phyloP scores from a whole-genome alignment of 2,797 vertebrate species.

The Tragopan temminckii region DNA sequence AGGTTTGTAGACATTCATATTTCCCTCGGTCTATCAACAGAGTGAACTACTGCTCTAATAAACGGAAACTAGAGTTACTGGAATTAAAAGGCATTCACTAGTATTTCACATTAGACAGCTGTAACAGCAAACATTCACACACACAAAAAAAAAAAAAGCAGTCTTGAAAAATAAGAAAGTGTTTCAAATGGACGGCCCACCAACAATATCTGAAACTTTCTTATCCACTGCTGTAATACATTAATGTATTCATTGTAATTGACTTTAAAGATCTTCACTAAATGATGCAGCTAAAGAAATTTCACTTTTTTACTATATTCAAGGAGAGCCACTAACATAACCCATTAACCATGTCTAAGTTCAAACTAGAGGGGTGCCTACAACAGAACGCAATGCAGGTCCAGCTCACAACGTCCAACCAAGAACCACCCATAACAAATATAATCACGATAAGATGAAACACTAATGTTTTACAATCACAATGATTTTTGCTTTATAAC shows the following conservation, averaged over 20 bases:
- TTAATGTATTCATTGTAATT: background rate
- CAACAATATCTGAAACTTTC: background rate
- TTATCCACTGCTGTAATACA: background rate
- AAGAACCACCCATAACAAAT: accelerated
- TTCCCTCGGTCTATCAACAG: background rate
- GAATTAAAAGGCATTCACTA: background rate
- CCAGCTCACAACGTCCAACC: background rate
- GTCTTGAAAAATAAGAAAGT: background rate
- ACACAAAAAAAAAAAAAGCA: background rate
- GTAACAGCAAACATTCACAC: background rate
- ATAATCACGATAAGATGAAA: background rate
- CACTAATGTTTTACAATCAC: background rate
- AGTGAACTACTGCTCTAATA: background rate
- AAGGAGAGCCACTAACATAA: background rate
- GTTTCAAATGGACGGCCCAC: background rate
- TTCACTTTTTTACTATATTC: background rate
- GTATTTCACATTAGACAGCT: background rate
- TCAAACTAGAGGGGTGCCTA: background rate
- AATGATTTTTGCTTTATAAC: background rate
- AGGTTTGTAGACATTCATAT: background rate
- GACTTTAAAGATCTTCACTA: background rate
- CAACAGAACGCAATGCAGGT: background rate
- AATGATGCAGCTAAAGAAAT: background rate
- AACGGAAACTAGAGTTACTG: background rate
- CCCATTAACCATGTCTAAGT: background rate